These are phyloP conservation scores for Calyptommatus sinebrachiatus DNA, from an alignment of 2,113 vertebrate species.

Conservation along the genomic window DNA sequence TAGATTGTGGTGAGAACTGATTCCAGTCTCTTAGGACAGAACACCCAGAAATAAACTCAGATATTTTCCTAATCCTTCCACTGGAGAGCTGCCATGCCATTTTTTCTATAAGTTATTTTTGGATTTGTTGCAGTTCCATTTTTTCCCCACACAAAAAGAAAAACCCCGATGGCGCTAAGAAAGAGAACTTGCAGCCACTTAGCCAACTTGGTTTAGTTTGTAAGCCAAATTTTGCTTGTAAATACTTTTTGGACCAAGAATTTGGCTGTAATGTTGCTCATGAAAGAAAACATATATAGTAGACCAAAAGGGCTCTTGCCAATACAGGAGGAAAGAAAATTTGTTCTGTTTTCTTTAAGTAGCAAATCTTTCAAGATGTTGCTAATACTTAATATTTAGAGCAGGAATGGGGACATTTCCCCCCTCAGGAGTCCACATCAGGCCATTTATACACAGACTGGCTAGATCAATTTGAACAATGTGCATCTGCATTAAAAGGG, in stretches of 20 bases:
- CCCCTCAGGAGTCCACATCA: background rate
- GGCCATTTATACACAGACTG: too few relatives aligned
- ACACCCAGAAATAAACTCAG: slow-evolving; percentile 20
- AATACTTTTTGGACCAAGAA: slow-evolving; percentile 56
- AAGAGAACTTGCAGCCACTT: background rate
- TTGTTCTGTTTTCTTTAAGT: background rate
- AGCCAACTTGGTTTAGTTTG: slow-evolving; percentile 47
- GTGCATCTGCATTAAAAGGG: too few relatives aligned
- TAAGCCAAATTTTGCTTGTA: slow-evolving; percentile 53
- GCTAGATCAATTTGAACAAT: too few relatives aligned
- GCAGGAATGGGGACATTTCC: background rate
- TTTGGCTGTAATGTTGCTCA: slow-evolving; percentile 60
- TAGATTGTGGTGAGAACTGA: slow-evolving; percentile 31
- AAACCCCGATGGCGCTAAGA: background rate
- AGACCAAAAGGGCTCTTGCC: slow-evolving; percentile 47
- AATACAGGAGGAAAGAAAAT: slow-evolving; percentile 54
- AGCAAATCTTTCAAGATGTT: background rate
- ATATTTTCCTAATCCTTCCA: slow-evolving; percentile 36
- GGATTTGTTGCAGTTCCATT: background rate
- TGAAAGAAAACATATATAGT: slow-evolving; percentile 65
- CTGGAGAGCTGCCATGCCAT: slow-evolving; percentile 56
- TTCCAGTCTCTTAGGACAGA: slow-evolving; percentile 47
- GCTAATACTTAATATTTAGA: background rate
- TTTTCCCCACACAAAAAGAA: background rate
- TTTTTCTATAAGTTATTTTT: slow-evolving; percentile 41